Evolutionary conservation across 2,888 invertebrate species (phyloP).

Genomic region (Mythimna ferrago): DNA sequence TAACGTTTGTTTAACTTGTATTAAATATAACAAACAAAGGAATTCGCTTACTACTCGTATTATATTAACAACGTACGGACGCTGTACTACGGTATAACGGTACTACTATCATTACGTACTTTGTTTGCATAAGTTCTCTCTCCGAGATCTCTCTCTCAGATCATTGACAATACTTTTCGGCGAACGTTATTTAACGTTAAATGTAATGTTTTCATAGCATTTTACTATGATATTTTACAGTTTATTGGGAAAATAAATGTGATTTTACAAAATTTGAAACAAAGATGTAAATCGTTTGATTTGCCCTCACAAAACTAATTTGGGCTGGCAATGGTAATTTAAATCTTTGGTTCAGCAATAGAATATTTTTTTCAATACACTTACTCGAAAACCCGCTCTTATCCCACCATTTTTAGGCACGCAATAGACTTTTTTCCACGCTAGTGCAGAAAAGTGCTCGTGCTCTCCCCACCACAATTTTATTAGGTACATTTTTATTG

Average conservation of each 20-base stretch:
- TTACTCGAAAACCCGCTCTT: too few species aligned
- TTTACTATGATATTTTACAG: slow-evolving; percentile 8
- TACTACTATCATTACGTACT: neutral
- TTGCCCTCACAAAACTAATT: neutral
- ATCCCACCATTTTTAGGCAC: too few species aligned
- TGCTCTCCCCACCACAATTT: too few species aligned
- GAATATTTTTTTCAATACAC: too few species aligned
- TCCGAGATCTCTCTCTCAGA: slow-evolving; percentile 13
- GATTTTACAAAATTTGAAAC: neutral
- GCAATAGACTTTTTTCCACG: too few species aligned
- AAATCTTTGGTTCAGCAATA: too few species aligned
- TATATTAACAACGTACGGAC: neutral
- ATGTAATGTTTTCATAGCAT: slow-evolving; percentile 1
- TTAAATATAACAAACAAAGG: slow-evolving; percentile 37
- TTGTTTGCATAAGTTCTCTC: slow-evolving; percentile 8
- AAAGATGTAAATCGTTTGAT: neutral
- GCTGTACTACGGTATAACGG: neutral
- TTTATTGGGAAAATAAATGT: neutral
- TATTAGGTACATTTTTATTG: too few species aligned
- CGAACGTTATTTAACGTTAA: neutral
- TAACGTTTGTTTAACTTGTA: slow-evolving; percentile 29
- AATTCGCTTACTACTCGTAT: slow-evolving; percentile 14
- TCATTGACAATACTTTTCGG: slow-evolving; percentile 6
- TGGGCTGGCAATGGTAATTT: too few species aligned
- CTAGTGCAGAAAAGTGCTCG: too few species aligned